These are phyloP conservation scores for Cataglyphis cursor DNA, from an alignment of 2,888 invertebrate genomes.

Conservation along the genomic window DNA sequence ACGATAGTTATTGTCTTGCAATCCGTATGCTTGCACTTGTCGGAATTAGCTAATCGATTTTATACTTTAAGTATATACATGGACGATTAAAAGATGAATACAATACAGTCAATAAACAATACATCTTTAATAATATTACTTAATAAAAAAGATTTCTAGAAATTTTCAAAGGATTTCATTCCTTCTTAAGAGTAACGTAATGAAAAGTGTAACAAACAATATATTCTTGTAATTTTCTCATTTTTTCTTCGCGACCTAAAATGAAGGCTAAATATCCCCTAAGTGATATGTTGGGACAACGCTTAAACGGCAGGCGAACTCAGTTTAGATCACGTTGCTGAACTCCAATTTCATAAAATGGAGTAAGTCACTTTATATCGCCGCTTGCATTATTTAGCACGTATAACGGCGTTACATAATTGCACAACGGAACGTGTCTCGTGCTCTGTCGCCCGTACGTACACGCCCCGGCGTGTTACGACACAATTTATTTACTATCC, in stretches of 20 bases:
- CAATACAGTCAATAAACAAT: not conserved
- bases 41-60: not conserved
- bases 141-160: not conserved
- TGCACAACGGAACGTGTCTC: conserved; percentile 37
- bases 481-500: conserved; percentile 47
- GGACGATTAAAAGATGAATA: not conserved
- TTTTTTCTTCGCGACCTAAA: conserved; percentile 4
- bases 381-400: conserved; percentile 51
- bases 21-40: not conserved
- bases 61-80: not conserved
- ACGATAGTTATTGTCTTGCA: conserved; percentile 27
- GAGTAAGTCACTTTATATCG: conserved; percentile 47
- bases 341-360: conserved; percentile 53
- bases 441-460: conserved; percentile 20
- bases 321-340: conserved; percentile 48
- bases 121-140: not conserved
- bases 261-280: conserved; percentile 31
- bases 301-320: conserved; percentile 44
- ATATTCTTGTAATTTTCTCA: not conserved
- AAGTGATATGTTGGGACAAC: conserved; percentile 24
- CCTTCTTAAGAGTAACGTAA: not conserved
- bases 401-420: conserved; percentile 49
- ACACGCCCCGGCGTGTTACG: conserved; percentile 21
- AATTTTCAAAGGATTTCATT: not conserved
- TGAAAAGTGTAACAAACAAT: not conserved